phyloP scores from a whole-genome alignment of 2,888 invertebrate genomes.

The Coecobrya sp. region DNA sequence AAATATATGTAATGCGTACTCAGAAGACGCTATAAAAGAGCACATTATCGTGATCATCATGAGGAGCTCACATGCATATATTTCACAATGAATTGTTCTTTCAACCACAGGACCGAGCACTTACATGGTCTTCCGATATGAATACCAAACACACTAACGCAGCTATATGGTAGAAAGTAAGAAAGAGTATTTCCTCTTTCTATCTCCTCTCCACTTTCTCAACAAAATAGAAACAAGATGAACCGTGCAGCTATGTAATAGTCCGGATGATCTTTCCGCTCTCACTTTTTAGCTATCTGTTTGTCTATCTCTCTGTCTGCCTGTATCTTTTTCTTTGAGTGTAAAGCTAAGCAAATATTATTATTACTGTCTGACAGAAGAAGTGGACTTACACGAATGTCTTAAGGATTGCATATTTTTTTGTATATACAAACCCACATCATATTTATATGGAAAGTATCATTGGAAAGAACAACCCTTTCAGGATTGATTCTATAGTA shows the following conservation, averaged over 20 bases:
- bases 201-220: neutral
- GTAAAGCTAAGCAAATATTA: slow-evolving; percentile 38
- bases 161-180: neutral
- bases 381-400: neutral
- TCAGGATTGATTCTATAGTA: too few species aligned
- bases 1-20: neutral
- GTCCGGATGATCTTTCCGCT: slow-evolving; percentile 12
- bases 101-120: slow-evolving; percentile 47
- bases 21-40: neutral
- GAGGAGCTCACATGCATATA: slow-evolving; percentile 22
- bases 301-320: slow-evolving; percentile 15
- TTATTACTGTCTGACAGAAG: neutral
- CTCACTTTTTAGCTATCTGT: slow-evolving; percentile 3
- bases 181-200: neutral
- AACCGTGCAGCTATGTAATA: neutral
- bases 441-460: neutral
- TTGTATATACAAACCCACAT: neutral
- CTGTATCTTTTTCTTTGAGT: neutral
- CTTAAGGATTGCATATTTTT: slow-evolving; percentile 3
- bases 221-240: slow-evolving; percentile 5
- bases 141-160: neutral
- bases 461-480: too few species aligned
- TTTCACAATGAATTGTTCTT: slow-evolving; percentile 57
- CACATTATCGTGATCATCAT: neutral
- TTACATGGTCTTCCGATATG: slow-evolving; percentile 4